Base-by-base conservation (phyloP, 2,888 invertebrate species). In the Dendrolimus houi region DNA sequence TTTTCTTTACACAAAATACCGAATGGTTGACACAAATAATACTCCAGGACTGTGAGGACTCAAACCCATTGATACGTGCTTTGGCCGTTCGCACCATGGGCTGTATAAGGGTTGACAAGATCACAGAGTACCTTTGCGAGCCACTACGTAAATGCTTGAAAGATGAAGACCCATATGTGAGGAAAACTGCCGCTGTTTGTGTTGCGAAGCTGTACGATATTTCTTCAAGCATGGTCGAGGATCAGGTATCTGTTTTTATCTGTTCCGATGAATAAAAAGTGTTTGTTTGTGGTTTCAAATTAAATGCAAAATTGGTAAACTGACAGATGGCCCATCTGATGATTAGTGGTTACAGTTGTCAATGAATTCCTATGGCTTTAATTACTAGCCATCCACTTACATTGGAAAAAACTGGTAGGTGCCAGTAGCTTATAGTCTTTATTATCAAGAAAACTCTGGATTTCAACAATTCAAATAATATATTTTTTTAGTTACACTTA, bases 81-180 rank as follows among this genome's bases (percentile, higher is more conserved):
- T 89, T 99, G 76, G 99, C 99, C 52, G 99, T 99, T 42, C 93
- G 99, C 60, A 99, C 99, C 14, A 99, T 99, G 99, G 99, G 99
- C 57, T 99, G 99, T 83, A 99, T 99, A 78, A 94, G 99, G 12
- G 99, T 99, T 58, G 99, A 99, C 91, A 99, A 99, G 92, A 99
- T 99, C 74, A 99, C 99, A 0, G 99, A 99, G 90, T 99, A 99
- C 86, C 92, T 99, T 53, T 99, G 99, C 83, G 99, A 99, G 79
- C 99, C 99, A 0, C 90, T 99, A 67, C 92, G 99, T 59, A 99
- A 97, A 79, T 97, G 97, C 77, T 89, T 97, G 63, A 97, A 97
- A 84, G 98, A 98, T 83, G 98, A 98, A 79, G 98, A 98, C 88
- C 98, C 98, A 0, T 98, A 98, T 88, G 98, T 98, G 9, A 93